Evolutionary conservation across 2,113 vertebrate species (phyloP).

Genomic region (Salvelinus sp.): DNA sequence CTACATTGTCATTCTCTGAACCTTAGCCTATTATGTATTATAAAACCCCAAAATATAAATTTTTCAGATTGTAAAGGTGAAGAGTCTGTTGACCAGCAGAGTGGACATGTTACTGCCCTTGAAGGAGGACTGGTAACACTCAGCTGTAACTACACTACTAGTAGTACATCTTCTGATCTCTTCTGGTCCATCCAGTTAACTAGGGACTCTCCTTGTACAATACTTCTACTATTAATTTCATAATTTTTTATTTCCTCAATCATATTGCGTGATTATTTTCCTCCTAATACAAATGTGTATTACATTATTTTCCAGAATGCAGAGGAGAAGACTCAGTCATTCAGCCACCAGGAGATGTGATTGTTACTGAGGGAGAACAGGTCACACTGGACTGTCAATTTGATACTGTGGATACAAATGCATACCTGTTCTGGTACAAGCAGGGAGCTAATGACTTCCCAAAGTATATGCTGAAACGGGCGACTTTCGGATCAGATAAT

Average conservation of each 20-base stretch:
- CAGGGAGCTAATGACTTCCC: too few species aligned
- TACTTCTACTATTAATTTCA: background rate
- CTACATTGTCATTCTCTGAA: background rate
- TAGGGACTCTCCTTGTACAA: background rate
- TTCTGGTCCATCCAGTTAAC: constrained; percentile 30
- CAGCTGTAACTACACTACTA: constrained; percentile 11
- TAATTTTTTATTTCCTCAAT: too few species aligned
- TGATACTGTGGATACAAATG: background rate
- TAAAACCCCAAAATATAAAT: too few species aligned
- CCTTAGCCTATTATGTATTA: background rate
- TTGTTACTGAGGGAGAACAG: too few species aligned
- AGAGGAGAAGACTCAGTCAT: background rate
- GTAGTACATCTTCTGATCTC: background rate
- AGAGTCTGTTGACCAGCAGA: background rate
- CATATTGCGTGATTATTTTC: background rate
- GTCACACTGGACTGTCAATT: constrained; percentile 1
- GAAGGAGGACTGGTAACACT: constrained; percentile 28
- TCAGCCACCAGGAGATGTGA: too few species aligned
- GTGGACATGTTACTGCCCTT: constrained; percentile 8
- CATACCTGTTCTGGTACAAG: too few species aligned
- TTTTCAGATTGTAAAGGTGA: background rate
- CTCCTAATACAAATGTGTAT: background rate
- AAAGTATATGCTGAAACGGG: too few species aligned
- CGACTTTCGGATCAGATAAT: too few species aligned
- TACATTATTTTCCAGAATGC: constrained; percentile 1